Evolutionary conservation across 1,140 invertebrate genomes (phyloP).

Genomic region (Drosophila varians): DNA sequence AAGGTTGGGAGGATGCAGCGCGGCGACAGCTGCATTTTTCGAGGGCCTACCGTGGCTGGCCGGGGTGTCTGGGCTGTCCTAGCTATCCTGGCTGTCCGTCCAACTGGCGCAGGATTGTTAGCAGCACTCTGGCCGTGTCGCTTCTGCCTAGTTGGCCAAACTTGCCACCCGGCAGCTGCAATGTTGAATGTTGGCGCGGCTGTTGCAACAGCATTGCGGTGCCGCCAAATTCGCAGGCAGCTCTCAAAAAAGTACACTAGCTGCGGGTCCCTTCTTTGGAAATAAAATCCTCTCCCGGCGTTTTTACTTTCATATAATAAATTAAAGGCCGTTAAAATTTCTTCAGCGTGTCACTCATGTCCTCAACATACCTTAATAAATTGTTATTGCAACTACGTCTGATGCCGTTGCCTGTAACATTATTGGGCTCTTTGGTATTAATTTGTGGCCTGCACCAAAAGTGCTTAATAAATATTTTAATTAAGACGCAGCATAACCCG

Average conservation of each 20-base stretch:
- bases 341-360: background rate
- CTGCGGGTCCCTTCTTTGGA: constrained; percentile 19
- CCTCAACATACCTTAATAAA: constrained; percentile 22
- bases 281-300: background rate
- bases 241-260: constrained; percentile 37
- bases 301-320: background rate
- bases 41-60: constrained; percentile 56
- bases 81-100: constrained; percentile 72
- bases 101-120: constrained; percentile 72
- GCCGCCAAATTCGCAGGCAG: constrained; percentile 3
- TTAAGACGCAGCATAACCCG: constrained; percentile 38
- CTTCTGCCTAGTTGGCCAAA: constrained; percentile 68
- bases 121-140: constrained; percentile 18
- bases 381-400: background rate
- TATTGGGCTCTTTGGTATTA: constrained; percentile 47
- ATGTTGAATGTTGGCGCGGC: constrained; percentile 65
- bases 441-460: constrained; percentile 74
- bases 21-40: constrained; percentile 57
- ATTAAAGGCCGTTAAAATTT: background rate
- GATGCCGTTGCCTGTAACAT: constrained; percentile 1
- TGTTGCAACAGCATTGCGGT: constrained; percentile 52
- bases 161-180: constrained; percentile 71
- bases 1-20: background rate
- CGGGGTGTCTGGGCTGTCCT: no score
- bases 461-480: constrained; percentile 78